Percentiles rank a stretch among this genome's conserved stretches.
Evolutionary conservation across 2,888 invertebrate species (phyloP).

Genomic region (Julus scandinavius): DNA sequence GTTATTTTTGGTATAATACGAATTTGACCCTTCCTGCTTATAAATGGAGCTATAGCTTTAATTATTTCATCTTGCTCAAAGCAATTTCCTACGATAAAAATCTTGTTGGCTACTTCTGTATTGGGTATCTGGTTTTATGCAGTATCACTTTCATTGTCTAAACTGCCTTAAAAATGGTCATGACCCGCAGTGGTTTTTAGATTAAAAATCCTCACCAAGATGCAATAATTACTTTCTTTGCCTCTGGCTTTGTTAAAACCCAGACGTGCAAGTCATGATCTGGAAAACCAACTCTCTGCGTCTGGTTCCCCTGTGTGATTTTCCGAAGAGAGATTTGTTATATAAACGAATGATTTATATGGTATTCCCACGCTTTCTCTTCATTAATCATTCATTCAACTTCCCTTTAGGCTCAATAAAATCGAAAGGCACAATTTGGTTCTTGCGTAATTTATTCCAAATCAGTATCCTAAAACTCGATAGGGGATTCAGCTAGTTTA

Average conservation of each 20-base stretch:
- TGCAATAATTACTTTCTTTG: constrained; percentile 21
- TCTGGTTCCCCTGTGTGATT: constrained; percentile 14
- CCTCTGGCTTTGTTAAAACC: background rate
- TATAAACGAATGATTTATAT: constrained; percentile 23
- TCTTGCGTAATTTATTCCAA: background rate
- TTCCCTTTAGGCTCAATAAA: constrained; percentile 14
- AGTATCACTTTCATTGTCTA: background rate
- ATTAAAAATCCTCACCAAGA: constrained; percentile 22
- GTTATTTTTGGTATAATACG: too few species aligned
- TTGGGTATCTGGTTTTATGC: background rate
- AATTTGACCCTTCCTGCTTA: too few species aligned
- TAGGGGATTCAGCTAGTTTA: background rate
- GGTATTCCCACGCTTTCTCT: constrained; percentile 33
- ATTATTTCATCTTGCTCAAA: too few species aligned
- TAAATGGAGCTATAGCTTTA: too few species aligned
- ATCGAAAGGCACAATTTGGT: constrained; percentile 31
- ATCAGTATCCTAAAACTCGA: background rate
- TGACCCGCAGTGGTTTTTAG: constrained; percentile 6
- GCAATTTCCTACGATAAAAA: too few species aligned
- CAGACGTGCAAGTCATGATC: constrained; percentile 21
- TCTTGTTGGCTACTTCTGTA: background rate
- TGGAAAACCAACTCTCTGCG: background rate
- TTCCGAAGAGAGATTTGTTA: background rate
- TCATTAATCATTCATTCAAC: constrained; percentile 11
- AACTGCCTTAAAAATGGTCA: background rate